phyloP scores from a whole-genome alignment of 2,888 invertebrate genomes.

The Agrochola lota region DNA sequence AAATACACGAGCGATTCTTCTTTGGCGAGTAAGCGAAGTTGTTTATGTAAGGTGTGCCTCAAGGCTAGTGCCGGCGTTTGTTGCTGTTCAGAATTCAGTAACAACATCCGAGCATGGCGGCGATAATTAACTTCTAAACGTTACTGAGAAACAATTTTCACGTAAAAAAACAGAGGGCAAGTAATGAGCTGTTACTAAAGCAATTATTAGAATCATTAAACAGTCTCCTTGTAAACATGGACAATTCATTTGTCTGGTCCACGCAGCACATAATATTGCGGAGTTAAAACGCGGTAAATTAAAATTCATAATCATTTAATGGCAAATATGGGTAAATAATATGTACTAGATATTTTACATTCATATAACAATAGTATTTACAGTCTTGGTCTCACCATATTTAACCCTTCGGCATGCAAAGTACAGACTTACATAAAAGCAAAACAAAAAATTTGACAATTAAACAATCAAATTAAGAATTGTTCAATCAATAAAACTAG shows the following conservation, averaged over 20 bases:
- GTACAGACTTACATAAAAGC: not conserved
- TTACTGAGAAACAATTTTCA: conserved; percentile 15
- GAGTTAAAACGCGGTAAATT: not conserved
- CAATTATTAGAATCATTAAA: conserved; percentile 12
- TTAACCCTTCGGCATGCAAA: not conserved
- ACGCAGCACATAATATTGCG: not conserved
- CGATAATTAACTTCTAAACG: conserved; percentile 28
- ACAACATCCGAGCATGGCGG: conserved; percentile 7
- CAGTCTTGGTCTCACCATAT: not conserved
- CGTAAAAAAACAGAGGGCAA: conserved; percentile 1
- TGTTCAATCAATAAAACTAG: too few relatives aligned
- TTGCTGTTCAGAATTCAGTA: conserved; percentile 7
- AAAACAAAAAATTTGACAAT: too few relatives aligned
- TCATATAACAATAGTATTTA: not conserved
- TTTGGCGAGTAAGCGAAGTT: conserved; percentile 14
- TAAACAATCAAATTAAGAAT: too few relatives aligned
- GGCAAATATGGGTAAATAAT: not conserved
- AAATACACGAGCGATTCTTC: conserved; percentile 29
- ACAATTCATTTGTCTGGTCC: not conserved
- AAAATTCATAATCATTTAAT: not conserved
- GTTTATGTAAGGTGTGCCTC: conserved; percentile 18
- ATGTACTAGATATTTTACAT: not conserved
- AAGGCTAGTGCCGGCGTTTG: conserved; percentile 8
- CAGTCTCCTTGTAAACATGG: conserved; percentile 1
- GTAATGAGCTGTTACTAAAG: conserved; percentile 7